These are phyloP conservation scores for Calcarius lapponicus DNA, from an alignment of 2,797 vertebrate genomes.

Conservation along the genomic window DNA sequence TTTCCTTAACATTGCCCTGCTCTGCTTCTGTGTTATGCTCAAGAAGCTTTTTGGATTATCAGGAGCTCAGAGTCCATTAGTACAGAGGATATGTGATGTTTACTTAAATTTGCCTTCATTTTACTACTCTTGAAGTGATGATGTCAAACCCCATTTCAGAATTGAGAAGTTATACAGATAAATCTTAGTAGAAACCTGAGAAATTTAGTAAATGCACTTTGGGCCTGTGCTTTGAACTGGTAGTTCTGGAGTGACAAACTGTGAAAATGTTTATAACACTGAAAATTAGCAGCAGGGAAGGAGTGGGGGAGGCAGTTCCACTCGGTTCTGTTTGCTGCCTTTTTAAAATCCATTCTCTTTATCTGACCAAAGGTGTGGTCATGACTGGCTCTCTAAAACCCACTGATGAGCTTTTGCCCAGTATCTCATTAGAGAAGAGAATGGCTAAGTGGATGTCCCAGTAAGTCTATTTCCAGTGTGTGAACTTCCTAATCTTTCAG, in stretches of 20 bases:
- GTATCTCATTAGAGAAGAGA: constrained; percentile 56
- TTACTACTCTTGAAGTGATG: not conserved
- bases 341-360: not conserved
- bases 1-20: not conserved
- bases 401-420: constrained; percentile 6
- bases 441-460: constrained; percentile 58
- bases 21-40: not conserved
- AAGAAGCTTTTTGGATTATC: not conserved
- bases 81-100: not conserved
- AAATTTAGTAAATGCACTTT: not conserved
- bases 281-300: not conserved
- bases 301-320: not conserved
- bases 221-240: not conserved
- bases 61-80: not conserved
- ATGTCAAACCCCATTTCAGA: not conserved
- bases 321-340: not conserved
- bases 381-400: constrained; percentile 5
- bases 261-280: not conserved
- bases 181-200: not conserved
- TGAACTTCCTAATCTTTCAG: constrained; percentile 29
- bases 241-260: not conserved
- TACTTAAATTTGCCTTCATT: not conserved
- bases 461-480: constrained; percentile 54
- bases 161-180: not conserved
- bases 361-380: not conserved